Base-by-base conservation (phyloP, 2,113 vertebrate species). In the Apaloderma vittatum region DNA sequence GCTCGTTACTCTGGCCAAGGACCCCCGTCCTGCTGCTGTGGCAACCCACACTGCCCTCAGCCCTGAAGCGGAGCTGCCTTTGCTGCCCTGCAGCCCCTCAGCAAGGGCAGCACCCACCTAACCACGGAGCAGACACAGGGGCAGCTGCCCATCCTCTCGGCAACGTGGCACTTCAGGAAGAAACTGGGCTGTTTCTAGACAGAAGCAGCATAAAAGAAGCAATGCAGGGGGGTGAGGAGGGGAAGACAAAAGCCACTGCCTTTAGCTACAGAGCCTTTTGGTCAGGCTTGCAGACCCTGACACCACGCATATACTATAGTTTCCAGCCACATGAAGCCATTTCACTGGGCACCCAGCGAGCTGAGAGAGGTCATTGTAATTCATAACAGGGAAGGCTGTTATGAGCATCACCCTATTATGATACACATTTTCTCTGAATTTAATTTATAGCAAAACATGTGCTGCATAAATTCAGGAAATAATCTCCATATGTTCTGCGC, bases 381-480 rank as follows among this genome's bases (percentile, higher is more conserved):
- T 96, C 83, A 27, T 82, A 91, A 87, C 73, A 72, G 61, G 57
- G 83, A 91, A 91, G 91, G 88, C 93, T 91, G 88, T 87, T 95
- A 86, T 2, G 40, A 94, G 94, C 84, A 87, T 96, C 83, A 65
- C 94, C 91, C 93, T 85, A 94, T 97, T 96, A 97, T 52, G 86
- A 94, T 79, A 95, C 94, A 84, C 88, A 85, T 95, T 96, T 96
- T 92, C 94, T 92, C 91, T 68, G 96, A 91, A 94, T 96, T 96
- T 97, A 97, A 97, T 97, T 97, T 96, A 96, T 92, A 96, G 70
- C 61, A 86, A 94, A 97, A 96, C 95, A 96, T 81, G 92, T 91
- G 93, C 81, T 80, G 93, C 89, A 97, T 91, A 93, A 91, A 96
- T 81, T 73, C 66, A 82, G 86, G 71, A 93, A 96, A 95, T 92